These are phyloP conservation scores for Phalacrocorax carbo DNA, from an alignment of 2,113 vertebrate species.

Conservation along the genomic window DNA sequence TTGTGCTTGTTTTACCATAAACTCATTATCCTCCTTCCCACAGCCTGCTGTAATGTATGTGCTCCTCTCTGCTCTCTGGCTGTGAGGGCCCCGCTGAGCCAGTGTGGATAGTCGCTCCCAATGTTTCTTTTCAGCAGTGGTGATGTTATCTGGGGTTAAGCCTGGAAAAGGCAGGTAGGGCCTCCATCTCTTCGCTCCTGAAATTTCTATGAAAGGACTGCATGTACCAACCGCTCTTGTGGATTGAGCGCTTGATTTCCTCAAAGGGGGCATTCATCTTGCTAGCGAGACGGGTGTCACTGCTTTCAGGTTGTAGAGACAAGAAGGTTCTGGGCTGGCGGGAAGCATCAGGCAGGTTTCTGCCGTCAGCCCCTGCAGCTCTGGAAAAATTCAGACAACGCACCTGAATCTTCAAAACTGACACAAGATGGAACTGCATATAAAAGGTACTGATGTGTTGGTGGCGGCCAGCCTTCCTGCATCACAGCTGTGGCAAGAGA, in stretches of 20 bases:
- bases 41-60: fast-evolving
- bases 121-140: neutral
- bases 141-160: neutral
- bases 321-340: neutral
- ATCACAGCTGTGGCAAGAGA: neutral
- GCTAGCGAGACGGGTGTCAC: fast-evolving
- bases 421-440: neutral
- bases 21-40: neutral
- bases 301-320: neutral
- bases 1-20: neutral
- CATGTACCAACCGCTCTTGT: neutral
- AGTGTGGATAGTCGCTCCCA: neutral
- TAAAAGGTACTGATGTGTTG: neutral
- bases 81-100: neutral
- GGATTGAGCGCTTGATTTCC: neutral
- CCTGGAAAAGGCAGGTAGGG: neutral
- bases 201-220: neutral
- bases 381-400: neutral
- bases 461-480: neutral
- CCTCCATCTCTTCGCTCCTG: neutral
- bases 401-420: neutral
- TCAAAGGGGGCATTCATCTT: neutral
- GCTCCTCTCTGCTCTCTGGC: neutral
- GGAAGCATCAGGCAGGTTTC: neutral
- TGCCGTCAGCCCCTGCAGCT: neutral